Conservation (phyloP, 1,140 invertebrate genomes). For the Theocolax elegans region DNA sequence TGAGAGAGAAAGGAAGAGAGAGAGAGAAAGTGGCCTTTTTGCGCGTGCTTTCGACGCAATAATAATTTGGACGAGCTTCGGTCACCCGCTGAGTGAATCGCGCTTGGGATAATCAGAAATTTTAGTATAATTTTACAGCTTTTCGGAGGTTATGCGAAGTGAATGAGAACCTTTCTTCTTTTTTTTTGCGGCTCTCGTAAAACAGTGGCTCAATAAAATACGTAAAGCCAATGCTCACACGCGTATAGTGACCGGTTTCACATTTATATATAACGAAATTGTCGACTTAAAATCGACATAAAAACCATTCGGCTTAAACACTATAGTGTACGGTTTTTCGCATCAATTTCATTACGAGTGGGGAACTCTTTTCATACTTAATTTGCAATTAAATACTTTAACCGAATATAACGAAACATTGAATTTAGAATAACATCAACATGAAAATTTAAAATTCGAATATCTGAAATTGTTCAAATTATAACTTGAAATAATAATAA, state of each 20-base stretch:
- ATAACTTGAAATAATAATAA: no score
- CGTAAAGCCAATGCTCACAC: not conserved
- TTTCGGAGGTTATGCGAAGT: not conserved
- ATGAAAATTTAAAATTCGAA: no score
- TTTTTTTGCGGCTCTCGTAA: not conserved
- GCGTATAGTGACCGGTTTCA: not conserved
- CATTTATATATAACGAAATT: not conserved
- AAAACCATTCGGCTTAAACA: not conserved
- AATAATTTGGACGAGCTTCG: conserved; percentile 1
- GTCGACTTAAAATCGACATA: not conserved
- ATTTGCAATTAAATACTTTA: no score
- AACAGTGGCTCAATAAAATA: not conserved
- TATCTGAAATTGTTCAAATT: no score
- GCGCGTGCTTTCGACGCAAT: no score
- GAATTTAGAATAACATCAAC: no score
- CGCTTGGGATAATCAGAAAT: conserved; percentile 5
- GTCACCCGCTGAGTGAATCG: conserved; percentile 2
- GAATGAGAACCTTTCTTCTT: not conserved
- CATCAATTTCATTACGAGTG: not conserved
- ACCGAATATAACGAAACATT: no score
- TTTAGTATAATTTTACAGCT: conserved; percentile 9
- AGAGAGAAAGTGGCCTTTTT: no score
- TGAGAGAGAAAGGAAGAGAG: not conserved
- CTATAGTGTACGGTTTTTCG: not conserved
- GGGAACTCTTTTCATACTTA: no score